Evolutionary conservation across 2,888 invertebrate genomes (phyloP).

Genomic region (Prosapia bicincta): DNA sequence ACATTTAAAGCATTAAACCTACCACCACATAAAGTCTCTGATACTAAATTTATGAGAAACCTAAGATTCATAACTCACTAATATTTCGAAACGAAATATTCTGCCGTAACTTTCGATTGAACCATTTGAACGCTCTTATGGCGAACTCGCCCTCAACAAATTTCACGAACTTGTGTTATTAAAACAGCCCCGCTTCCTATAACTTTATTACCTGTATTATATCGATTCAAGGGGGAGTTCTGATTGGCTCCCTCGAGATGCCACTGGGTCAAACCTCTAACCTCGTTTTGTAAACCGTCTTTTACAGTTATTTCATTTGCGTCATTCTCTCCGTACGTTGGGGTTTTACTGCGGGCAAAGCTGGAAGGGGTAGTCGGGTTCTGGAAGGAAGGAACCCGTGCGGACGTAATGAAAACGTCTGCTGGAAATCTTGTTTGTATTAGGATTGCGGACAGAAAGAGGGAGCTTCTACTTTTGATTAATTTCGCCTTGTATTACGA

Average conservation of each 20-base stretch:
- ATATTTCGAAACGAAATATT: too few relatives aligned
- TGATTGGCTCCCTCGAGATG: background rate
- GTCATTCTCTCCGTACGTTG: background rate
- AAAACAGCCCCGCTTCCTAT: background rate
- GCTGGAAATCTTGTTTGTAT: background rate
- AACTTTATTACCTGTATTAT: background rate
- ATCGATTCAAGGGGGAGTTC: background rate
- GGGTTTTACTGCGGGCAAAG: background rate
- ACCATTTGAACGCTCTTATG: too few relatives aligned
- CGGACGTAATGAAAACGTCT: background rate
- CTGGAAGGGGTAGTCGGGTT: background rate
- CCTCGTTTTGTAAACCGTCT: background rate
- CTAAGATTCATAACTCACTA: too few relatives aligned
- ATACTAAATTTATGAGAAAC: too few relatives aligned
- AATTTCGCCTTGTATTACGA: background rate
- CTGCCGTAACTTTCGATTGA: too few relatives aligned
- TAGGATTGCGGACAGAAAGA: background rate
- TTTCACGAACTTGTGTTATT: too few relatives aligned
- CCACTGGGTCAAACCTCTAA: background rate
- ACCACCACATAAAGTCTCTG: too few relatives aligned
- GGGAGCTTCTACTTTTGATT: background rate
- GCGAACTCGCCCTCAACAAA: too few relatives aligned
- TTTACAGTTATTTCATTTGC: background rate
- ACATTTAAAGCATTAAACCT: too few relatives aligned
- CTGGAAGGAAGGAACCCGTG: background rate